Percentiles rank a stretch among this genome's conserved stretches.
Conservation (phyloP, 1,140 invertebrate species). For the Spodoptera litura region DNA sequence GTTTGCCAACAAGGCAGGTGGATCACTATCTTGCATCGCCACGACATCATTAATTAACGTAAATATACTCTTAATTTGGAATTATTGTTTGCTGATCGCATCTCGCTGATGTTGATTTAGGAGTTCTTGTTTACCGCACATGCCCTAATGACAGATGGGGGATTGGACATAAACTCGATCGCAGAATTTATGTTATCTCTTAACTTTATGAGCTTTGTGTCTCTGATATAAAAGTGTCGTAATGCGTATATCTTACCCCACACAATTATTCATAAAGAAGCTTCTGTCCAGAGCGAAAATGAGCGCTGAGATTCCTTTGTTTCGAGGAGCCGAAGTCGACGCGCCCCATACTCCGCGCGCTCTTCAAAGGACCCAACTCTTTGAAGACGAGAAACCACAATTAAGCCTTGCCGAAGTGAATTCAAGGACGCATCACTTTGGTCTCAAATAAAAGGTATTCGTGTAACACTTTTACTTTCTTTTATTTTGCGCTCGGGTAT, state of each 20-base stretch:
- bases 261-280: slow-evolving; percentile 4
- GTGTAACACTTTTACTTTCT: slow-evolving; percentile 71
- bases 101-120: slow-evolving; percentile 48
- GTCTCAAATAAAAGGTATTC: slow-evolving; percentile 70
- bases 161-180: slow-evolving; percentile 14
- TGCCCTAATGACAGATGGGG: slow-evolving; percentile 19
- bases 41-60: slow-evolving; percentile 70
- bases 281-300: slow-evolving; percentile 63
- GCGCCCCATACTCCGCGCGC: slow-evolving; percentile 45
- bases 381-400: slow-evolving; percentile 81
- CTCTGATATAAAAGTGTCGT: slow-evolving; percentile 21
- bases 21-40: slow-evolving; percentile 73
- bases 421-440: slow-evolving; percentile 78
- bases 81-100: slow-evolving; percentile 48
- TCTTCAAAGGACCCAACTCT: slow-evolving; percentile 78
- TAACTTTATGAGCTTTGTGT: slow-evolving; percentile 12
- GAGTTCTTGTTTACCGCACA: slow-evolving; percentile 21
- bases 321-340: slow-evolving; percentile 51
- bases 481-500: slow-evolving; percentile 67
- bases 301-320: slow-evolving; percentile 71
- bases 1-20: slow-evolving; percentile 75
- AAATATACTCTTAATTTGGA: slow-evolving; percentile 53
- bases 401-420: slow-evolving; percentile 80
- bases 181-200: slow-evolving; percentile 1
- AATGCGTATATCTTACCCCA: slow-evolving; percentile 12